Base-by-base conservation (phyloP, 1,140 invertebrate species). In the Nephotettix cincticeps region DNA sequence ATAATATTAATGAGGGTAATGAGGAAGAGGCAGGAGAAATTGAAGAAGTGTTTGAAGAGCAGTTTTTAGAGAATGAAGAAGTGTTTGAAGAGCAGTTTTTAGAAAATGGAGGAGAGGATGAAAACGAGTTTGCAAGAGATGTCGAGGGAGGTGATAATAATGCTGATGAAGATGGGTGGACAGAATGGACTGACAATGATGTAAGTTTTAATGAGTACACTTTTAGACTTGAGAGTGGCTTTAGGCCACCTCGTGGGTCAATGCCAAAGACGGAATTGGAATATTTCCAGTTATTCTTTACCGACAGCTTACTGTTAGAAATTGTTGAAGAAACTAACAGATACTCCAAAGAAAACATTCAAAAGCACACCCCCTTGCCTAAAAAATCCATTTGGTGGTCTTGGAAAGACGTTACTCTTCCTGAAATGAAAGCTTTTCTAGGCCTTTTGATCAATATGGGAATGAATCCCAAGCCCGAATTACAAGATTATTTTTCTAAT, bases 401-500 rank as follows among this genome's bases (percentile, higher is more conserved):
- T 19, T 68, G 65, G 65, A 28, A 47, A 25, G 65, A 68, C 25
- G 25, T 47, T 1, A n/a, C 23, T 13, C 11, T 68, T 4, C 3
- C 4, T 43, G 65, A 68, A 28, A 45, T 68, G 40, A 68, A 68
- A 47, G 65, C 65, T 1, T 47, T 68, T 47, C 2, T 68, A 2
- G 65, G 40, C 17, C 21, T 68, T 3, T 1, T 68, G 3, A 47
- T 45, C 2, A 68, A 68, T 25, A 68, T 68, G 40, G 65, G 63
- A n/a, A 25, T 68, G 21, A 68, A 68, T 19, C 14, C 17, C 3
- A 70, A 70, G 30, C 56, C 30, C 14, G 40, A 32, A 25, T 4
- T 70, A 1, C n/a, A 63, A 1, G 69, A 70, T 25, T 70, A 40
- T 36, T 70, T 70, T 51, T 70, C 69, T 17, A 64, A 6, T 3